phyloP scores from a whole-genome alignment of 2,113 vertebrate species.

The Chitala chitala region DNA sequence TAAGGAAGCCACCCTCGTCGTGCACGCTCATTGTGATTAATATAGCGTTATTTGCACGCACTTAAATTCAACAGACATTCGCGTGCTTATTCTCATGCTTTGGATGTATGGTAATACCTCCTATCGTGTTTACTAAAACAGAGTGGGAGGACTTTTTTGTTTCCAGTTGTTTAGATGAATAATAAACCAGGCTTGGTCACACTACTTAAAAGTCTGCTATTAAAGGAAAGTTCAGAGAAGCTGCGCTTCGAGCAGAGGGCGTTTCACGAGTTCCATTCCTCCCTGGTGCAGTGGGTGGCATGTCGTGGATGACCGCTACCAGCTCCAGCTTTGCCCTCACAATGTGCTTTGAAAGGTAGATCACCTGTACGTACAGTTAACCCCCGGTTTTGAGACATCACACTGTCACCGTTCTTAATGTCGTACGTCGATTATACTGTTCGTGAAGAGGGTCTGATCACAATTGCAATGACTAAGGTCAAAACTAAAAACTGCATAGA shows the following conservation, averaged over 20 bases:
- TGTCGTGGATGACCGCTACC: not conserved
- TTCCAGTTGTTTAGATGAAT: constrained; percentile 17
- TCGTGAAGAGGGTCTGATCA: not conserved
- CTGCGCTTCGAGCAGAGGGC: not conserved
- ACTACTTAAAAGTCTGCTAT: constrained; percentile 31
- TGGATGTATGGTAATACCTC: constrained; percentile 25
- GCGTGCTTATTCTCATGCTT: constrained; percentile 16
- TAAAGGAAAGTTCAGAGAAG: constrained; percentile 28
- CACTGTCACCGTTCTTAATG: not conserved
- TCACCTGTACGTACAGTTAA: not conserved
- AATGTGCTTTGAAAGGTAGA: not conserved
- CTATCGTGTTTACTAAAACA: constrained; percentile 34
- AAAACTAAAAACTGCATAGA: not conserved
- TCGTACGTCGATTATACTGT: not conserved
- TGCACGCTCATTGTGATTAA: constrained; percentile 38
- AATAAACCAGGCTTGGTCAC: not conserved
- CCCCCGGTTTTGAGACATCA: not conserved
- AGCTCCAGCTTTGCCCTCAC: not conserved
- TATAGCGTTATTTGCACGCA: constrained; percentile 35
- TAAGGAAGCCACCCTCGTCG: constrained; percentile 35
- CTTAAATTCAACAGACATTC: constrained; percentile 32
- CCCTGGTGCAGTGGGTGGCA: not conserved
- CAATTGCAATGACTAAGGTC: not conserved
- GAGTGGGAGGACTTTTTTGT: constrained; percentile 41
- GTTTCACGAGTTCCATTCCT: not conserved